Base-by-base conservation (phyloP, 2,888 invertebrate genomes). In the Cephus sareptanus region DNA sequence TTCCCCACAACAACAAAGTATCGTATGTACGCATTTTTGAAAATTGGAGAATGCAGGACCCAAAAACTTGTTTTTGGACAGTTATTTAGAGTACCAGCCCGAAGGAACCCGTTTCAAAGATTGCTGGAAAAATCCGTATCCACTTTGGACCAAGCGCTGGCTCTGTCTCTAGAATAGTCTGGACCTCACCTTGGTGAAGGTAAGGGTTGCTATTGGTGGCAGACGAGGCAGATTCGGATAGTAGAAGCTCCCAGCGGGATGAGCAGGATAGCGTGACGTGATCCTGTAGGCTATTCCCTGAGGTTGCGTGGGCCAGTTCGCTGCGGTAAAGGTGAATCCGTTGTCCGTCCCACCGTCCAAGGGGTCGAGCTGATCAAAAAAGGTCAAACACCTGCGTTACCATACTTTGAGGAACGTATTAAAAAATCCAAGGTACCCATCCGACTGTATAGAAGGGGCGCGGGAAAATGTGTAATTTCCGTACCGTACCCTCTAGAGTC, bases 241-340 rank as follows among this genome's bases (percentile, higher is more conserved):
- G 93, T 96, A 97, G 93, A 98, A 98, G 76, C 98, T 97, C 80
- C 97, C 97, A 23, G 98, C 98, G 33, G 97, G 97, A 93, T 98
- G 98, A 79, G 96, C 95, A 13, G 98, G 98, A 91, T 96, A 96
- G 84, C 95, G 95, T 74, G 97, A 95, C 56, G 98, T 98, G 92
- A 98, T 97, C 87, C 96, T 94, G 92, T 96, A 96, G 84, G 98
- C 96, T 84, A 96, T 95, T 84, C 97, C 97, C 91, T 96, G 96
- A 3, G 98, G 98, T 75, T 96, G 95, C 33, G 97, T 97, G 76
- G 97, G 96, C 98, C 98, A 98, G 93, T 98, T 97, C 75, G 98
- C 98, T n/a, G 98, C 97, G 31, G 98, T 98, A 92, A 98, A 98
- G 76, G 98, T 98, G 93, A 98, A 97, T 4, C 98, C 98, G 92